Base-by-base conservation (phyloP, 1,140 invertebrate species). In the Sogatella furcifera region DNA sequence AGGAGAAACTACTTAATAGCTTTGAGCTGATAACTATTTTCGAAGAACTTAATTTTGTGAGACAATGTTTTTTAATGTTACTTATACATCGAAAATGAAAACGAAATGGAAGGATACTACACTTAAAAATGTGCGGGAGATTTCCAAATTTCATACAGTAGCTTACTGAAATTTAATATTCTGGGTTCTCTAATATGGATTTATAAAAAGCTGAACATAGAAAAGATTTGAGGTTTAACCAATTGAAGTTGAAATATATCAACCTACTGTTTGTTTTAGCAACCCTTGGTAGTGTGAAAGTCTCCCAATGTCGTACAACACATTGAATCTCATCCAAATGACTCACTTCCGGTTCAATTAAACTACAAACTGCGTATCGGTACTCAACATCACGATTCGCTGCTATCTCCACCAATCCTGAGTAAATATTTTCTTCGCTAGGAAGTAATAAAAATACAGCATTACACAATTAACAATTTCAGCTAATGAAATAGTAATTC, bases 261-360 rank as follows among this genome's bases (percentile, higher is more conserved):
- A 24, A 69, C 68, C 62, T 72, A 81, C 80, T 68, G 59, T 75
- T 72, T 61, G 72, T 75, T 62, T 69, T 72, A 57, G 87, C 80
- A 21, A 71, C 59, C 56, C 91, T 75, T 41, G 91, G 85, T 56
- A 76, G 74, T 59, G 90, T 75, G 68, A 89, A 83, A 9, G 90
- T 89, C 74, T 96, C 92, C 92, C 91, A 95, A 64, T 78, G 78
- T 15, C 86, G 79, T 14, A 94, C 82, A 52, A 90, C 78, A 8
- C 86, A 62, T 17, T 72, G 65, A 67, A 62, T 80, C 75, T 73
- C 79, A 75, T 14, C 74, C 70, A 59, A 69, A 69, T 62, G 78
- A 72, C 63, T 81, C 76, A 66, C 65, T 54, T 69, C 72, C 58
- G 54, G 65, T 66, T 80, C 77, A 24, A 78, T 65, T 5, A 81